These are phyloP conservation scores for Liolophura sinensis DNA, from an alignment of 1,140 invertebrate genomes.

Conservation along the genomic window DNA sequence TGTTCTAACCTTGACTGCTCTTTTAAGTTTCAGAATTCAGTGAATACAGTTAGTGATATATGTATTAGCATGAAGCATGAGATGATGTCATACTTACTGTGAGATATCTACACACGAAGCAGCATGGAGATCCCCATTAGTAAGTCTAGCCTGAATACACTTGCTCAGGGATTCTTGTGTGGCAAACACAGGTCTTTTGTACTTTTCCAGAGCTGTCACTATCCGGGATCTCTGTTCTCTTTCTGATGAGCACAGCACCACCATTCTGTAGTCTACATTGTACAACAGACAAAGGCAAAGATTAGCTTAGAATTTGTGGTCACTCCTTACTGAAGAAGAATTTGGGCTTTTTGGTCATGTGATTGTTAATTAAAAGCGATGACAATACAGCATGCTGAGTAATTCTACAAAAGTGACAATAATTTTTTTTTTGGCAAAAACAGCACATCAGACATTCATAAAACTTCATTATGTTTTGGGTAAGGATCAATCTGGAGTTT, in stretches of 20 bases:
- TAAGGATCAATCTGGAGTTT: too few relatives aligned
- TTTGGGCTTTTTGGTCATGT: too few relatives aligned
- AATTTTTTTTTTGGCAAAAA: too few relatives aligned
- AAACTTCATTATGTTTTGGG: too few relatives aligned
- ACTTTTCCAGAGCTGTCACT: conserved; percentile 37
- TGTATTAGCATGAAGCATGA: not conserved
- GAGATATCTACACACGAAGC: conserved; percentile 20
- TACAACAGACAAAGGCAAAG: not conserved
- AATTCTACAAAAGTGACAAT: too few relatives aligned
- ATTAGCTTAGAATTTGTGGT: not conserved
- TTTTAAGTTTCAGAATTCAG: not conserved
- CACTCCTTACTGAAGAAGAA: not conserved
- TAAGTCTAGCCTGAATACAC: conserved; percentile 23
- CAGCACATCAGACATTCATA: too few relatives aligned
- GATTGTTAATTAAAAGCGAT: too few relatives aligned
- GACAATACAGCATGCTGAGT: too few relatives aligned
- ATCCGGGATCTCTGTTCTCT: conserved; percentile 36
- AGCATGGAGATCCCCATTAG: conserved; percentile 1
- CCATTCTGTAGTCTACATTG: conserved; percentile 25
- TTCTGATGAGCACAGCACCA: conserved; percentile 37
- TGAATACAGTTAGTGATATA: not conserved
- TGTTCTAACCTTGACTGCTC: not conserved
- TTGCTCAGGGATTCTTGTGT: conserved; percentile 8
- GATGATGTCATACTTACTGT: conserved; percentile 7
- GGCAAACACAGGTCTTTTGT: conserved; percentile 20